These are phyloP conservation scores for Zaprionus ghesquierei DNA, from an alignment of 1,140 invertebrate genomes.

Conservation along the genomic window DNA sequence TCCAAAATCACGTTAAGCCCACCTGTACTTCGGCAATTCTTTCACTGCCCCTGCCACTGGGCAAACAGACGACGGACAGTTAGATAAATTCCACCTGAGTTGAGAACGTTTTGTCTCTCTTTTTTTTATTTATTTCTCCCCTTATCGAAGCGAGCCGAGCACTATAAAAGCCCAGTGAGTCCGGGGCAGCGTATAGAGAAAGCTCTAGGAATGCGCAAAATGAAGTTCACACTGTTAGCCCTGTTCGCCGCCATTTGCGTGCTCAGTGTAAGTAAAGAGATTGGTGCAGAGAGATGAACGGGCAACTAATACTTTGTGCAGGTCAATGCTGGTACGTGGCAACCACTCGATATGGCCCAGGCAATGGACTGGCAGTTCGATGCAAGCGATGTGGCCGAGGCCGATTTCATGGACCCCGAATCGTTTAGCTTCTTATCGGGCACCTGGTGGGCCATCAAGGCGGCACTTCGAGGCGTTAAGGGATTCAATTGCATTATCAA, in stretches of 20 bases:
- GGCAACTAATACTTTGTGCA: background rate
- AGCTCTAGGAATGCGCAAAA: constrained; percentile 26
- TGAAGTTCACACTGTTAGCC: constrained; percentile 58
- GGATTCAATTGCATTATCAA: constrained; percentile 63
- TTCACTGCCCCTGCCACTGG: background rate
- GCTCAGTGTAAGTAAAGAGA: constrained; percentile 44
- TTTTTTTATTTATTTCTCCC: background rate
- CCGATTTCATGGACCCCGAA: constrained; percentile 19
- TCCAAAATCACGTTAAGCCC: constrained; percentile 11
- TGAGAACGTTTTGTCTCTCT: background rate
- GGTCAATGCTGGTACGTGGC: constrained; percentile 50
- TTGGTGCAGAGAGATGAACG: background rate
- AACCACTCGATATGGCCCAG: background rate
- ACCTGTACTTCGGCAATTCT: background rate
- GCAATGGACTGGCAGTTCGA: constrained; percentile 13
- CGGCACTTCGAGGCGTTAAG: constrained; percentile 43
- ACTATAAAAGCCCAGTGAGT: constrained; percentile 15
- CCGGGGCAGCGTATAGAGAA: background rate
- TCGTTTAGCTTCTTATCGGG: background rate
- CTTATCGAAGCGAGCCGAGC: constrained; percentile 1
- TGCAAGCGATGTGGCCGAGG: constrained; percentile 3
- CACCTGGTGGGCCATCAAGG: constrained; percentile 26
- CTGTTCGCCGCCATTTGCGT: constrained; percentile 49
- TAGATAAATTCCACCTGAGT: constrained; percentile 1
- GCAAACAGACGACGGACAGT: constrained; percentile 1